These are phyloP conservation scores for Sycobia sp. DNA, from an alignment of 1,140 invertebrate genomes.

Conservation along the genomic window DNA sequence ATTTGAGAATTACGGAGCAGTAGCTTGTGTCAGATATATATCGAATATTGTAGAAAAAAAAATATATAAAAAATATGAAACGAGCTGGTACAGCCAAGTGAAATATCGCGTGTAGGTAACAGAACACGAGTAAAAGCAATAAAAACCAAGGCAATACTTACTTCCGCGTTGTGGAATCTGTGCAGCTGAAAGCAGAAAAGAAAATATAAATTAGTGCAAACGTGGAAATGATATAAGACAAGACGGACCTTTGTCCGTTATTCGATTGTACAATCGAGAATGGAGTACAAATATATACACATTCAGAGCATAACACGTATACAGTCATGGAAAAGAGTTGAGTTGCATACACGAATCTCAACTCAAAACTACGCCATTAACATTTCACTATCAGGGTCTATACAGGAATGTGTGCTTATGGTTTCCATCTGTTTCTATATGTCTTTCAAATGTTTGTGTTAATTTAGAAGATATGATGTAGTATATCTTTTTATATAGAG, in stretches of 20 bases:
- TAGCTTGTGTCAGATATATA: too few relatives aligned
- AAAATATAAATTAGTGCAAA: conserved; percentile 45
- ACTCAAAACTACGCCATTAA: conserved; percentile 53
- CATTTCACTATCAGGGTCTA: conserved; percentile 52
- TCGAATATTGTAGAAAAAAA: too few relatives aligned
- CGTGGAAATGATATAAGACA: conserved; percentile 6
- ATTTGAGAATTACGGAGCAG: too few relatives aligned
- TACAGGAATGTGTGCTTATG: conserved; percentile 38
- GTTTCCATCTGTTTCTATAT: conserved; percentile 4
- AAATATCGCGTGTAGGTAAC: background rate
- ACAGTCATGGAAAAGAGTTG: conserved; percentile 56
- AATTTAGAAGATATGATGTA: background rate
- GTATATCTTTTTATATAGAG: too few relatives aligned
- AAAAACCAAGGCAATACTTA: conserved; percentile 65
- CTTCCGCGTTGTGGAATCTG: conserved; percentile 87
- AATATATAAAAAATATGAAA: too few relatives aligned
- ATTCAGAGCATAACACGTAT: conserved; percentile 58
- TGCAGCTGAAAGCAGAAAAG: conserved; percentile 79
- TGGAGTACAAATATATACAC: conserved; percentile 54
- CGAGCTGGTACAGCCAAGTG: background rate
- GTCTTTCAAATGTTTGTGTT: background rate
- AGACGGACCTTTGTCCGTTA: background rate
- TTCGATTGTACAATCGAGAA: conserved; percentile 32
- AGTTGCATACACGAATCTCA: conserved; percentile 59
- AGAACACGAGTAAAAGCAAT: background rate